Evolutionary conservation across 2,113 vertebrate species (phyloP).

Genomic region (Prunella fulvescens): DNA sequence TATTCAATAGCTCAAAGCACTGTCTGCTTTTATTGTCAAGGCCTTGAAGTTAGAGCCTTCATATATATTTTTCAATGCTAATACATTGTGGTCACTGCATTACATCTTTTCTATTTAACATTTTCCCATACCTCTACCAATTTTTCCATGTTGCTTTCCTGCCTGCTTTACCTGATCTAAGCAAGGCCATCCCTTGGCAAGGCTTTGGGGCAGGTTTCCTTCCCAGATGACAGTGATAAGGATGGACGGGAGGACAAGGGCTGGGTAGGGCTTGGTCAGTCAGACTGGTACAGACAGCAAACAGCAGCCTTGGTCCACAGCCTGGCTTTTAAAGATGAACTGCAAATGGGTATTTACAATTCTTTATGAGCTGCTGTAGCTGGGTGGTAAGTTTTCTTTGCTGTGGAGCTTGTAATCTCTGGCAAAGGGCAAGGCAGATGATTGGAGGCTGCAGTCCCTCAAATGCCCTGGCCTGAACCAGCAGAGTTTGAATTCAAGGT

Average conservation of each 20-base stretch:
- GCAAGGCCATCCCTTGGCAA: neutral
- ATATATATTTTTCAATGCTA: neutral
- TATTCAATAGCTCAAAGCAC: neutral
- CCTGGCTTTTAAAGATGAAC: neutral
- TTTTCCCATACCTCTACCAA: neutral
- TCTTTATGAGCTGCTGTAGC: neutral
- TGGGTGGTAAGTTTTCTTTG: neutral
- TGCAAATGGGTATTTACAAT: neutral
- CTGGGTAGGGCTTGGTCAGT: neutral
- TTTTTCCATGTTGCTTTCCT: neutral
- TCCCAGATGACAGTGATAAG: neutral
- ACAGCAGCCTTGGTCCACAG: neutral
- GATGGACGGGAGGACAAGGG: neutral
- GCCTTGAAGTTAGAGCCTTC: neutral
- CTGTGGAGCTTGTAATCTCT: neutral
- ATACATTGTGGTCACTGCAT: neutral
- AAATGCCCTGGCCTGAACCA: neutral
- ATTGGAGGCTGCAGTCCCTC: neutral
- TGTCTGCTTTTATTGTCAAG: neutral
- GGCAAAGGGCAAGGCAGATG: neutral
- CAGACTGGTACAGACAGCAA: neutral
- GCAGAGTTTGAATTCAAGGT: neutral
- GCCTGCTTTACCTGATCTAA: neutral
- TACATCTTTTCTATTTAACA: neutral
- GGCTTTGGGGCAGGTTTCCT: neutral